Conservation (phyloP, 2,113 vertebrate genomes). For the Etheostoma spectabile region DNA sequence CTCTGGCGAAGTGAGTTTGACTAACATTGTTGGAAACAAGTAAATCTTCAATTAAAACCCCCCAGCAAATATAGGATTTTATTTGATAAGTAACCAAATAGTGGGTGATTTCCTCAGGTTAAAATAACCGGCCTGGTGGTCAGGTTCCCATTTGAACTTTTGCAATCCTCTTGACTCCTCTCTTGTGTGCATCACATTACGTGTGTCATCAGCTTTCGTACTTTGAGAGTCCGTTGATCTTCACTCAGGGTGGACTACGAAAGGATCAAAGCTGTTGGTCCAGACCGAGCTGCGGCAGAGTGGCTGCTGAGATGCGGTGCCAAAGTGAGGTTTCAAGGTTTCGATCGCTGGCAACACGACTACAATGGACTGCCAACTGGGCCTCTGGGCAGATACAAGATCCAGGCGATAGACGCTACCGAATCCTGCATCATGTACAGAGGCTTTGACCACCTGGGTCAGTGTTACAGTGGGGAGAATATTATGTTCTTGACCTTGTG, state of each 20-base stretch:
- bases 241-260: conserved; percentile 91
- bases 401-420: conserved; percentile 92
- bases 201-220: background rate
- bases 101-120: background rate
- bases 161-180: background rate
- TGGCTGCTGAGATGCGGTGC: conserved; percentile 97
- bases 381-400: conserved; percentile 88
- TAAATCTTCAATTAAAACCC: background rate
- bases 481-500: conserved; percentile 9
- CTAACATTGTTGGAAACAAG: background rate
- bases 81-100: background rate
- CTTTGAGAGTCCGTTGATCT: conserved; percentile 13
- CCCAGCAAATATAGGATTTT: background rate
- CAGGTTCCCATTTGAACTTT: background rate
- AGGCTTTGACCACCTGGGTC: conserved; percentile 95
- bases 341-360: conserved; percentile 92
- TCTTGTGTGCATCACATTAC: background rate
- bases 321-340: conserved; percentile 89
- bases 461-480: conserved; percentile 43
- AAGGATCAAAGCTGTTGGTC: conserved; percentile 89
- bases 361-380: conserved; percentile 93
- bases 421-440: conserved; percentile 96
- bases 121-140: background rate
- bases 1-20: too few relatives aligned
- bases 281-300: conserved; percentile 93